A percentile compares a stretch with the other conserved stretches of the same genome.
phyloP scores from a whole-genome alignment of 2,113 vertebrate genomes.

The Leucosticte australis region DNA sequence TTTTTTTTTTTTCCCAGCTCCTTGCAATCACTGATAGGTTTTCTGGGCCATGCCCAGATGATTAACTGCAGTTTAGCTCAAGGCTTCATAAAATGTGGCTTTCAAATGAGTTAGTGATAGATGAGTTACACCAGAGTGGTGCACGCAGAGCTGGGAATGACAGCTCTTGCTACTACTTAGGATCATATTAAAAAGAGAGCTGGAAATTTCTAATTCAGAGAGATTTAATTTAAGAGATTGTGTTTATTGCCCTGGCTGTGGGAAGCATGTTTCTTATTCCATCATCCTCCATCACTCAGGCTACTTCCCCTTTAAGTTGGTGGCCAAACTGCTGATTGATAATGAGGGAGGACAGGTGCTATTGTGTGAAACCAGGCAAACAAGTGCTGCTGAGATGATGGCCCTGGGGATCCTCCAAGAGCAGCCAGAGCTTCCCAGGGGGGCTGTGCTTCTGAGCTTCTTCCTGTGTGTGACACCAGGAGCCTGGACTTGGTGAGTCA shows the following conservation, averaged over 20 bases:
- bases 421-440: not conserved
- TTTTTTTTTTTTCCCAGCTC: not conserved
- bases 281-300: not conserved
- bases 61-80: constrained; percentile 17
- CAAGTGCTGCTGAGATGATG: not conserved
- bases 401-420: not conserved
- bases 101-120: not conserved
- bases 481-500: not conserved
- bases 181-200: not conserved
- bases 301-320: not conserved
- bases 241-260: not conserved
- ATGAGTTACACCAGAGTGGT: not conserved
- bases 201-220: not conserved
- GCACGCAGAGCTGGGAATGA: not conserved
- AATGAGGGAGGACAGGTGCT: not conserved
- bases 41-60: not conserved
- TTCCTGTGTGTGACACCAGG: not conserved
- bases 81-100: constrained; percentile 11
- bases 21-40: not conserved
- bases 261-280: not conserved
- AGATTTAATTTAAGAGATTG: not conserved
- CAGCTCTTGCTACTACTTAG: not conserved
- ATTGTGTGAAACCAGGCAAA: not conserved
- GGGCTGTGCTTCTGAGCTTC: not conserved
- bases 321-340: not conserved